Percentiles rank a stretch among this genome's conserved stretches.
Conservation (phyloP, 2,888 invertebrate species). For the Dynastes grantii region DNA sequence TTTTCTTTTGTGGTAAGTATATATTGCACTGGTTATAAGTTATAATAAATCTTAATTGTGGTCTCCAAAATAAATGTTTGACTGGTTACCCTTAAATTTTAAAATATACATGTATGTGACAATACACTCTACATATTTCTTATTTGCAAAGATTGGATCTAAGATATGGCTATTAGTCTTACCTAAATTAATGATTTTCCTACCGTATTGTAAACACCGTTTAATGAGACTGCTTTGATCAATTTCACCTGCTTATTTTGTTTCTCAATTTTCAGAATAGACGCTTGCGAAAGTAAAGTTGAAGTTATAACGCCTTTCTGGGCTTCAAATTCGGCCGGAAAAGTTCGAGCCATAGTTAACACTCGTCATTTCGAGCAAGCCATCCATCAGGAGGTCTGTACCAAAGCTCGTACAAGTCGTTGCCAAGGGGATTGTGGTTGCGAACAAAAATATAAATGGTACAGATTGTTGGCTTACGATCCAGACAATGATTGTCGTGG, state of each 20-base stretch:
- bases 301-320: slow-evolving; percentile 96
- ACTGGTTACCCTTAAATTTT: too few relatives aligned
- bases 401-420: slow-evolving; percentile 84
- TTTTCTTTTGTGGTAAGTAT: not conserved
- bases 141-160: too few relatives aligned
- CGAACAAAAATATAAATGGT: slow-evolving; percentile 92
- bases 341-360: slow-evolving; percentile 92
- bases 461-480: slow-evolving; percentile 91
- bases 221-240: too few relatives aligned
- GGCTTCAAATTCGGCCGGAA: slow-evolving; percentile 94
- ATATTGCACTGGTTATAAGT: not conserved
- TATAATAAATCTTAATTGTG: not conserved
- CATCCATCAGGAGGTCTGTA: slow-evolving; percentile 95
- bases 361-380: slow-evolving; percentile 96
- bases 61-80: not conserved
- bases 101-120: too few relatives aligned
- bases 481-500: slow-evolving; percentile 94
- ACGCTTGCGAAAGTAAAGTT: slow-evolving; percentile 92
- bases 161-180: too few relatives aligned
- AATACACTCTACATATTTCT: too few relatives aligned
- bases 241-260: not conserved
- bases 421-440: slow-evolving; percentile 92
- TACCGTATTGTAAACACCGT: too few relatives aligned
- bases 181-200: too few relatives aligned
- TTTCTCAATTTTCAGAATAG: slow-evolving; percentile 75